Evolutionary conservation across 1,140 invertebrate genomes (phyloP), one percentile per base, ranked within the genome.

Genomic region (Lordiphosa stackelbergi): DNA sequence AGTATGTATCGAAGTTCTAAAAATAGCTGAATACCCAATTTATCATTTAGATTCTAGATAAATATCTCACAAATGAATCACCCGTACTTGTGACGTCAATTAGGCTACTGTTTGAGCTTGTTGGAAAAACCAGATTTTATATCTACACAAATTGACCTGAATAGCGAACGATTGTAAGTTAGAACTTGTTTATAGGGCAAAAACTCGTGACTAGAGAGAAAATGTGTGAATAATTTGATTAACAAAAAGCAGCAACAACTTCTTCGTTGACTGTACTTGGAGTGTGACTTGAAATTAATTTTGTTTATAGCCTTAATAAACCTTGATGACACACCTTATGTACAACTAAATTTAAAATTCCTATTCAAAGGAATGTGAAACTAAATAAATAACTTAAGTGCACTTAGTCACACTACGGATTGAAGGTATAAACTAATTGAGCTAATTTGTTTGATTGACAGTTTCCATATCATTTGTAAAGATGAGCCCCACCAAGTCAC

Each of bases 291-390:
- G 52, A 53, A 34, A 34, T 45, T 41, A 40, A 51, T 41, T 41
- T 51, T 49, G 4, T 35, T 38, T 58, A 46, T 46, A 12, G 49
- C 38, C 22, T 35, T 52, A 61, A 73, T 73, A 66, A 74, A 64
- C 75, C 68, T 75, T 68, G 49, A 68, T 79, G 75, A 81, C 75
- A 55, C 70, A 74, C 54, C 55, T 47, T 42, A 47, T 19, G 31
- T 49, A 65, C 40, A 51, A 45, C 54, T 64, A 64, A 63, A 63
- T 64, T 55, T 24, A 3, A 16, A 41, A 7, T 40, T 11, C 11
- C 37, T 16, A 41, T 3, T 16, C 11, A 42, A 12, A 1, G 34
- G 46, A 66, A 58, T 62, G 59, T 46, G 12, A 46, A 35, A n/a
- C 12, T 16, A 4, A 11, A 8, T 34, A 19, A 9, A n/a, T 7